These are phyloP conservation scores for Anthopleura sola DNA, from an alignment of 64 coral and sea anemone genomes.

Conservation along the genomic window DNA sequence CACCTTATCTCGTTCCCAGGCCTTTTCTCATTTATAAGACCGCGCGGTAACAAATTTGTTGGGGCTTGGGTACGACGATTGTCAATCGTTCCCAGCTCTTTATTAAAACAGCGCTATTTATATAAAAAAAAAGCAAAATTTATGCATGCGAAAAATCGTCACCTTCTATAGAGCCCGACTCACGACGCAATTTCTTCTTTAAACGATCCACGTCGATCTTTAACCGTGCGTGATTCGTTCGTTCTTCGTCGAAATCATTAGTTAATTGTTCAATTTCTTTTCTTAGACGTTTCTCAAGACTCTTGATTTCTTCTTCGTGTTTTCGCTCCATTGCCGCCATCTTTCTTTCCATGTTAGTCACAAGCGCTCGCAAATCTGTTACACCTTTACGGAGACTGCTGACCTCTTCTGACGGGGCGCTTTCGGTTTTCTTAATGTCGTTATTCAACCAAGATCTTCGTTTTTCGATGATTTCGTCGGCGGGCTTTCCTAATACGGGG, in stretches of 20 bases:
- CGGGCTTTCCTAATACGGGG: background rate
- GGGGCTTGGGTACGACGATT: background rate
- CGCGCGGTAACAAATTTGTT: background rate
- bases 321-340: constrained; percentile 62
- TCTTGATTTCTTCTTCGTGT: constrained; percentile 47
- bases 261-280: constrained; percentile 67
- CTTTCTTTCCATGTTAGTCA: constrained; percentile 34
- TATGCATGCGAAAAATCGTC: background rate
- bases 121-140: background rate
- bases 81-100: background rate
- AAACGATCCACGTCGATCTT: constrained; percentile 77
- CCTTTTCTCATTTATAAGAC: background rate
- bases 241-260: constrained; percentile 79
- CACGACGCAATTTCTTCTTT: constrained; percentile 40
- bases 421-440: background rate
- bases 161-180: background rate
- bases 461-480: constrained; percentile 18
- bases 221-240: constrained; percentile 32
- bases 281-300: constrained; percentile 34
- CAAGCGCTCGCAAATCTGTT: constrained; percentile 44
- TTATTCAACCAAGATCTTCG: constrained; percentile 31
- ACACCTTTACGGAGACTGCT: constrained; percentile 28
- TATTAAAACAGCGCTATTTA: constrained; percentile 9
- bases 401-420: background rate
- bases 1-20: too few relatives aligned